Evolutionary conservation across 2,113 vertebrate species (phyloP).

Genomic region (Cryptomyrus ogoouensis): DNA sequence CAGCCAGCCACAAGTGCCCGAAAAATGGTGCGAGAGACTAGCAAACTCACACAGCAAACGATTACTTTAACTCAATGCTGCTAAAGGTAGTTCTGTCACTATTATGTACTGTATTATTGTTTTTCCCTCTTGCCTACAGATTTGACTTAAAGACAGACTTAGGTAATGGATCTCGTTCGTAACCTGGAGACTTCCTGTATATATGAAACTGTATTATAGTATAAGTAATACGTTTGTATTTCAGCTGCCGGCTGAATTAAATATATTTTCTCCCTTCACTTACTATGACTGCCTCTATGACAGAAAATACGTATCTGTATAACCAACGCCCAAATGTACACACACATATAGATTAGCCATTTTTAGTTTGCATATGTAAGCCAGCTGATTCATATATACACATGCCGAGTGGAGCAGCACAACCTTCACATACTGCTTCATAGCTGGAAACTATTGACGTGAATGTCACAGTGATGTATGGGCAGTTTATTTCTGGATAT

Average conservation of each 20-base stretch:
- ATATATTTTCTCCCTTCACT: not conserved
- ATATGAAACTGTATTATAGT: not conserved
- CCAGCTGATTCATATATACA: not conserved
- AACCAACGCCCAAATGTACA: not conserved
- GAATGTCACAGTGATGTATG: not conserved
- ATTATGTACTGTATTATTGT: not conserved
- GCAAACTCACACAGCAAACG: not conserved
- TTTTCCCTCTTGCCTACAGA: not conserved
- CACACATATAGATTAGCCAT: conserved; percentile 1
- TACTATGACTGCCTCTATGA: not conserved
- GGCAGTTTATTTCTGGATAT: not conserved
- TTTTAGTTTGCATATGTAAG: not conserved
- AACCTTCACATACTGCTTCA: not conserved
- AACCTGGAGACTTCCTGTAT: not conserved
- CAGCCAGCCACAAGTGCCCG: not conserved
- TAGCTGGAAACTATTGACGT: not conserved
- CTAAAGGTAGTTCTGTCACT: not conserved
- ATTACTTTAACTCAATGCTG: not conserved
- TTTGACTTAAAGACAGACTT: not conserved
- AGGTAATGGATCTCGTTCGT: not conserved
- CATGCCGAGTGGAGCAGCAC: not conserved
- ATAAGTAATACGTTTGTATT: not conserved
- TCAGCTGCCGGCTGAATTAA: not conserved
- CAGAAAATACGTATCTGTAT: not conserved
- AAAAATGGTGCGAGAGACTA: not conserved